Percentiles rank a stretch among this genome's conserved stretches.
Evolutionary conservation across 2,113 vertebrate genomes (phyloP).

Genomic region (Sardina pilchardus): DNA sequence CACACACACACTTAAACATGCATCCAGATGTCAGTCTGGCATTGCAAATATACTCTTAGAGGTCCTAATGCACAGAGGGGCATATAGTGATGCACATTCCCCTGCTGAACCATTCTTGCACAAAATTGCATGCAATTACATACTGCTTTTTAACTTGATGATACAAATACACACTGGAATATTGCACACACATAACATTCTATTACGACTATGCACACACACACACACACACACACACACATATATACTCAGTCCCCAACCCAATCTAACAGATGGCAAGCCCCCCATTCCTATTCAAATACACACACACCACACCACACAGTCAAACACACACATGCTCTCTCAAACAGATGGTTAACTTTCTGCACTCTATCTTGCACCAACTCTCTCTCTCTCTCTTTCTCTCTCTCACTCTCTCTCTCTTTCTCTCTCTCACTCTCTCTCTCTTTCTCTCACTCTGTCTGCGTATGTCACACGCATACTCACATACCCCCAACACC

Average conservation of each 20-base stretch:
- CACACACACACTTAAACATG: no score
- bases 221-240: background rate
- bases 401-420: background rate
- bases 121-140: background rate
- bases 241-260: background rate
- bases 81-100: background rate
- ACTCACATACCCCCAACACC: background rate
- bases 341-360: slow-evolving; percentile 15
- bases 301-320: background rate
- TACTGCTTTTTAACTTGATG: background rate
- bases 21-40: background rate
- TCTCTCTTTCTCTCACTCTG: background rate
- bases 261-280: background rate
- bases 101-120: background rate
- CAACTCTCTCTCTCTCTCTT: background rate
- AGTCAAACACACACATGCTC: background rate
- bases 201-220: background rate
- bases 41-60: background rate
- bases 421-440: background rate
- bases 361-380: background rate
- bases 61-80: background rate
- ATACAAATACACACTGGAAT: background rate
- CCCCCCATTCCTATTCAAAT: background rate
- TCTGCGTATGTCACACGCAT: background rate
- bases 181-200: background rate